Base-by-base conservation (phyloP, 1,140 invertebrate genomes). In the Aphelinus certus region DNA sequence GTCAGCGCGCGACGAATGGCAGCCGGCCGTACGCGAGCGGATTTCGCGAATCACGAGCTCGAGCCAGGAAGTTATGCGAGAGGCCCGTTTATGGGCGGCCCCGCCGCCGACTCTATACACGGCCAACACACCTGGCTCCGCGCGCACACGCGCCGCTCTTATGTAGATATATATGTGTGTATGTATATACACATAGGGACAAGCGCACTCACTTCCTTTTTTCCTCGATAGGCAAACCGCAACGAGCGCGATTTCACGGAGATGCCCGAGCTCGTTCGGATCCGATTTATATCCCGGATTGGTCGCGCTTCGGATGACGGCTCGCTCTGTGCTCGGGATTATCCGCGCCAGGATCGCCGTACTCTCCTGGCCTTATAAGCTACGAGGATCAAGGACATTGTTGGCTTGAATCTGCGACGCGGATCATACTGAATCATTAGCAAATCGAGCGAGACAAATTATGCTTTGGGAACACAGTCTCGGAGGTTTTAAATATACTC, bases 1-100 rank as follows among this genome's bases (percentile, higher is more conserved):
- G 26, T 26, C 26, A 26, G 26, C 26, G 26, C 26, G 26, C 26
- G 26, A 26, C 26, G 26, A 26, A 26, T 26, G 26, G 26, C 26
- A 26, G 26, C 26, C 26, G 26, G 26, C 26, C 26, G 26, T 26
- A 26, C 26, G 26, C 26, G 26, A 26, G 26, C 26, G 26, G 26
- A 26, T 67, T 68, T 67, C 65, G 72, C 72, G 58, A 43, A 73
- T 73, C 72, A 68, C 72, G 72, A 62, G 64, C 49, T 47, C 55
- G 66, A 51, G 68, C 47, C 71, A 73, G 71, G 71, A 73, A 73
- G 71, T 67, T 58, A 43, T 47, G 64, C 61, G 26, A 51, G 42
- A 73, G 60, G 64, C 4, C 64, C 71, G 71, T 73, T 73, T 73
- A 73, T 51, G 55, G 51, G 42, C 51, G 42, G 42, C 46, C n/a